Conservation (phyloP, 2,797 vertebrate genomes). For the Lithobates pipiens region DNA sequence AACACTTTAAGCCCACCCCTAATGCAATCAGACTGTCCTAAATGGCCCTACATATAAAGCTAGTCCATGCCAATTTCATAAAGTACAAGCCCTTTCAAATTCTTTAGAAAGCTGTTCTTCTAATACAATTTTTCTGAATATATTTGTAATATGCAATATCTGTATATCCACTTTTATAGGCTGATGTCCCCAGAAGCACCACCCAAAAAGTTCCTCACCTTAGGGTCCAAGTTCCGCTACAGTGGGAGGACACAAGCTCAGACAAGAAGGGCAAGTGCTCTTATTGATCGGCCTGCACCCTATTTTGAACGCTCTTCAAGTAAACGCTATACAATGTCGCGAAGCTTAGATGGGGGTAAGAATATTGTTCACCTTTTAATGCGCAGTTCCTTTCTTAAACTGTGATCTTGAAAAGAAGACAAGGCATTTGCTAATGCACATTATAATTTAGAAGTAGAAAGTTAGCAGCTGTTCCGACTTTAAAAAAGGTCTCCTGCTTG, state of each 20-base stretch:
- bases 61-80: too few species aligned
- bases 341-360: conserved; percentile 94
- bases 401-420: neutral
- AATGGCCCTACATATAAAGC: too few species aligned
- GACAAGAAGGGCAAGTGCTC: conserved; percentile 89
- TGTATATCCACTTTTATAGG: conserved; percentile 72
- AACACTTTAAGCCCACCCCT: too few species aligned
- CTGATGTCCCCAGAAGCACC: conserved; percentile 92
- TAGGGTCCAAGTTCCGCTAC: conserved; percentile 98
- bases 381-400: neutral
- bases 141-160: neutral
- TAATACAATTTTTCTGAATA: neutral
- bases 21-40: too few species aligned
- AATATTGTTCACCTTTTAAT: conserved; percentile 3
- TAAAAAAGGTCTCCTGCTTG: neutral
- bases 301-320: conserved; percentile 92
- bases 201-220: conserved; percentile 93
- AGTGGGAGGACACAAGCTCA: conserved; percentile 96
- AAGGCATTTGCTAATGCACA: neutral
- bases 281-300: conserved; percentile 92
- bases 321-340: conserved; percentile 95
- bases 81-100: too few species aligned
- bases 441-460: conserved; percentile 23
- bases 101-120: too few species aligned
- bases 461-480: conserved; percentile 6